Evolutionary conservation across 2,888 invertebrate genomes (phyloP).

Genomic region (Leptopilina drosophilae): DNA sequence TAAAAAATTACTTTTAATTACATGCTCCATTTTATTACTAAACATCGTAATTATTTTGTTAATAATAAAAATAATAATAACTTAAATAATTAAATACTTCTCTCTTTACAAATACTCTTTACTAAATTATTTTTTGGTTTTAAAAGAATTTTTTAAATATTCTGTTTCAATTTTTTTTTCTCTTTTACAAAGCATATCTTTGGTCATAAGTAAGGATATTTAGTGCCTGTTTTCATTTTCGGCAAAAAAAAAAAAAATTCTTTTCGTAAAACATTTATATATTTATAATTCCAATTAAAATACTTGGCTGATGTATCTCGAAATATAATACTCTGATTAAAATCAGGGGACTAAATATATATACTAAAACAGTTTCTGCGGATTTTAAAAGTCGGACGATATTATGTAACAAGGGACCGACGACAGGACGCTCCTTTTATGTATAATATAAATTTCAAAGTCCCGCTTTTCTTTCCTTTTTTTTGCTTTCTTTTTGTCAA

Average conservation of each 20-base stretch:
- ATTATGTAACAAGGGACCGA: conserved; percentile 25
- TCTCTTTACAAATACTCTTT: no score
- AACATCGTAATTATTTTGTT: no score
- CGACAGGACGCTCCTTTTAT: conserved; percentile 2
- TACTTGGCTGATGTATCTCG: conserved; percentile 34
- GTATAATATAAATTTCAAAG: conserved; percentile 6
- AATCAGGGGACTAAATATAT: conserved; percentile 29
- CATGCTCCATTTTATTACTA: no score
- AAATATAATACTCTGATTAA: conserved; percentile 31
- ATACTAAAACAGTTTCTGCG: conserved; percentile 12
- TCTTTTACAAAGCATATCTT: neutral
- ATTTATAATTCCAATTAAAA: conserved; percentile 35
- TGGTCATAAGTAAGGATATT: conserved; percentile 29
- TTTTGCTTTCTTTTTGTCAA: neutral
- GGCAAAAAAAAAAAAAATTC: neutral
- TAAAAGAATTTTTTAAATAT: neutral
- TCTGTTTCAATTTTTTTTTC: neutral
- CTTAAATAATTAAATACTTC: no score
- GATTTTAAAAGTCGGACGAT: conserved; percentile 14
- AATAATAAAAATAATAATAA: no score
- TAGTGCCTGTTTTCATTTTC: neutral
- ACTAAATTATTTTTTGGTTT: neutral
- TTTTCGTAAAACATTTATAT: conserved; percentile 7
- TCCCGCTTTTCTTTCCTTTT: neutral
- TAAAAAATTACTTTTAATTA: no score